Conservation (phyloP, 2,797 vertebrate genomes). For the Acestrorhynchus altus region DNA sequence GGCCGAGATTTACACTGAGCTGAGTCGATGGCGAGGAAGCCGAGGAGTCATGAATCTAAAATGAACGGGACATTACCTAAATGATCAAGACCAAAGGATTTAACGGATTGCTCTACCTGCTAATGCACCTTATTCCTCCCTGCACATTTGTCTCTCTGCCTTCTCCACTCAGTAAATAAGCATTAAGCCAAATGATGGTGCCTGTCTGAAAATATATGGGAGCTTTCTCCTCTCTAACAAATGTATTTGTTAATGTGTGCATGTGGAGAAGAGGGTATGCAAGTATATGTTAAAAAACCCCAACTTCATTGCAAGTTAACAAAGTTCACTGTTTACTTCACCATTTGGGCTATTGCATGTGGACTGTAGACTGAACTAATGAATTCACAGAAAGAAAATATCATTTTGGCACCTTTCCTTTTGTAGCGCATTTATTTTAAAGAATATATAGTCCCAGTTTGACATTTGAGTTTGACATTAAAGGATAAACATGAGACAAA, state of each 20-base stretch:
- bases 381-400: no score
- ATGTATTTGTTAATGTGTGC: constrained; percentile 21
- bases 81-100: constrained; percentile 86
- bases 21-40: constrained; percentile 78
- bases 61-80: constrained; percentile 89
- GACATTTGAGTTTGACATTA: no score
- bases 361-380: no score
- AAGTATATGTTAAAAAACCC: constrained; percentile 66
- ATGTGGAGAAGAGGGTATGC: constrained; percentile 17
- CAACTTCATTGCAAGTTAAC: constrained; percentile 58
- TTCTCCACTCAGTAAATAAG: constrained; percentile 84
- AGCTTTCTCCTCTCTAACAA: constrained; percentile 54
- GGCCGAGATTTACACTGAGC: constrained; percentile 80
- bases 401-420: no score
- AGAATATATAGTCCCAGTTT: no score
- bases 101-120: constrained; percentile 80
- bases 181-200: constrained; percentile 80
- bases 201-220: constrained; percentile 80
- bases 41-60: constrained; percentile 84
- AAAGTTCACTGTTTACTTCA: neutral
- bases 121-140: constrained; percentile 84
- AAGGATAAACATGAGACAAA: no score
- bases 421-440: no score
- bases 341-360: no score
- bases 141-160: constrained; percentile 86